Percentiles rank a stretch among this genome's conserved stretches.
Conservation (phyloP, 2,797 vertebrate genomes). For the Microhierax caerulescens region DNA sequence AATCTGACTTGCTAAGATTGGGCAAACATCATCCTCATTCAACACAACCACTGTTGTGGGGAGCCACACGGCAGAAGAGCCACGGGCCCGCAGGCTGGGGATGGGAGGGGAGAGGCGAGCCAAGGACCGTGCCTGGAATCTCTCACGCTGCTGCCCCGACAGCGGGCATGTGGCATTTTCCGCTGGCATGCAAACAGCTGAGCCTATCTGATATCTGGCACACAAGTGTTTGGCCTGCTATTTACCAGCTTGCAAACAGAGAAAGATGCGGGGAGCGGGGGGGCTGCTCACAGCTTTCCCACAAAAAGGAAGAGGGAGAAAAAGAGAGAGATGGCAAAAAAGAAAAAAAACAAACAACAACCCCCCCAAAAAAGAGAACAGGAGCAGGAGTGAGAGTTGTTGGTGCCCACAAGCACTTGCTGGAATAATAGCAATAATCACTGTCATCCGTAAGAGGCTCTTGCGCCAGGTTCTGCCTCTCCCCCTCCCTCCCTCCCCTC, state of each 20-base stretch:
- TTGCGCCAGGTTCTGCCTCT: constrained; percentile 62
- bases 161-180: constrained; percentile 55
- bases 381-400: constrained; percentile 37
- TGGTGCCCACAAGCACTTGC: constrained; percentile 8
- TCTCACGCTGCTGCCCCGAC: background rate
- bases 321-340: accelerated
- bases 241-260: constrained; percentile 24
- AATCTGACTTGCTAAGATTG: constrained; percentile 11
- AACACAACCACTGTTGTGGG: background rate
- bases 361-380: background rate
- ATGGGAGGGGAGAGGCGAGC: background rate
- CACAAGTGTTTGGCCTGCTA: constrained; percentile 36
- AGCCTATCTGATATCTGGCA: constrained; percentile 54
- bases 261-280: constrained; percentile 16
- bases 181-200: constrained; percentile 62
- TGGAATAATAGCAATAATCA: constrained; percentile 59
- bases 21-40: background rate
- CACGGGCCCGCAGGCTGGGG: accelerated
- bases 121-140: background rate
- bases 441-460: constrained; percentile 49
- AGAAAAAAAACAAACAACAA: background rate
- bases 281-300: constrained; percentile 6
- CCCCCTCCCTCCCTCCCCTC: constrained; percentile 57
- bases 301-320: background rate
- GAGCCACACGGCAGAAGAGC: background rate